Base-by-base conservation (phyloP, 2,888 invertebrate genomes). In the Metopia argyrocephala region DNA sequence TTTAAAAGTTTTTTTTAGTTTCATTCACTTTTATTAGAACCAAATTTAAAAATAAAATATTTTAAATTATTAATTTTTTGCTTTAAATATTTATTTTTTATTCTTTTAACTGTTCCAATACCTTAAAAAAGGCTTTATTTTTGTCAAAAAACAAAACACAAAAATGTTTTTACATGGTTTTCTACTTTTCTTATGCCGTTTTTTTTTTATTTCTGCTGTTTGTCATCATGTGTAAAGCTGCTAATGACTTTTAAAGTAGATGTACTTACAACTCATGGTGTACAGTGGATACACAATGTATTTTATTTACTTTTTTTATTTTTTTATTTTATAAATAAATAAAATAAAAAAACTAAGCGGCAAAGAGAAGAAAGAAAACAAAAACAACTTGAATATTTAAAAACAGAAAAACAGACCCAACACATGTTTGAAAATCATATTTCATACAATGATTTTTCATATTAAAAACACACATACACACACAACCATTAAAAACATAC, bases 211-310 rank as follows among this genome's bases (percentile, higher is more conserved):
- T n/a, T 48, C 2, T 5, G 38, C 50, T 38, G 80, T 81, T 74
- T 78, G 80, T 74, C 73, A 54, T 54, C 73, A 74, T 65, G 82
- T 85, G 86, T 83, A 85, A 87, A 87, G 85, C 87, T 87, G 87
- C 88, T 88, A 88, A 88, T 88, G 89, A 88, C 87, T 88, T 88
- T 87, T 85, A 86, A 87, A 88, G 85, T 84, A 86, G 73, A 78
- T 68, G 52, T 69, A 23, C 28, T 68, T 76, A 31, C 66, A 38
- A n/a, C 38, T 31, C 21, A 52, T 31, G 20, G 56, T 28, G 56
- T 54, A 48, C 5, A 28, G 27, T 23, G 45, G 2, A 5, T 27
- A 9, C 38, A 38, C 38, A 15, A 38, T 18, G 46, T 45, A 45
- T 25, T 28, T 68, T 18, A 46, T 38, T 45, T 9, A 5, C 27